A percentile compares a stretch with the other conserved stretches of the same genome.
Conservation (phyloP, 1,140 invertebrate species). For the Aphelenchoides fujianensis region DNA sequence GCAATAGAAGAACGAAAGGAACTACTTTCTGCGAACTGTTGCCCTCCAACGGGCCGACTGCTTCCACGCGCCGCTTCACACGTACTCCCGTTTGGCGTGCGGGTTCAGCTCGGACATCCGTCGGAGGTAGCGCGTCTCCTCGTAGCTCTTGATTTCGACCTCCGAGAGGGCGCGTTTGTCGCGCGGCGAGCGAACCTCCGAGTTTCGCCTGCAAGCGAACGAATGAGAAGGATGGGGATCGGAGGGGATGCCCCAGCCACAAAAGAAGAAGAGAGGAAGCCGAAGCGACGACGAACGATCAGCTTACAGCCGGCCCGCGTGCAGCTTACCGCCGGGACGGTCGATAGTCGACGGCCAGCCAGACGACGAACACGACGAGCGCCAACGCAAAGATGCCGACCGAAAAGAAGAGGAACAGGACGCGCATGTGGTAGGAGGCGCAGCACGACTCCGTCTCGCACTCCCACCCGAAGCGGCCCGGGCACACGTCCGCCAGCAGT, state of each 20-base stretch:
- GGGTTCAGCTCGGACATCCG: constrained; percentile 46
- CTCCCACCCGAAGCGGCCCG: constrained; percentile 35
- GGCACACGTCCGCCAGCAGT: constrained; percentile 2
- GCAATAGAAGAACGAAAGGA: too few species aligned
- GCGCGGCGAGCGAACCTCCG: background rate
- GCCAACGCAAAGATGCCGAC: constrained; percentile 33
- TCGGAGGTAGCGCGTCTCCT: constrained; percentile 42
- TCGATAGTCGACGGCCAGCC: constrained; percentile 42
- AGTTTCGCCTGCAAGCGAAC: background rate
- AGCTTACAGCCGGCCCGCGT: background rate
- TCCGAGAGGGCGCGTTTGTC: constrained; percentile 41
- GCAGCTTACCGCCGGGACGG: constrained; percentile 31
- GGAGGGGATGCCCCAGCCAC: too few species aligned
- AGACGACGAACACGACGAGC: constrained; percentile 36
- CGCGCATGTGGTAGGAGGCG: constrained; percentile 45
- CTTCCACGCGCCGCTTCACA: too few species aligned
- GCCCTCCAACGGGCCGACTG: too few species aligned
- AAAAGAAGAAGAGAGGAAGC: too few species aligned
- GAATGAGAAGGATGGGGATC: too few species aligned
- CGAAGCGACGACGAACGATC: constrained; percentile 11
- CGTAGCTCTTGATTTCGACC: constrained; percentile 46
- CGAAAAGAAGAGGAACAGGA: constrained; percentile 42
- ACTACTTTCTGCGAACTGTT: too few species aligned
- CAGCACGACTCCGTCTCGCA: constrained; percentile 37
- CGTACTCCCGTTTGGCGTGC: constrained; percentile 12